phyloP scores from a whole-genome alignment of 2,888 invertebrate genomes.

The Stenotaenia linearis region DNA sequence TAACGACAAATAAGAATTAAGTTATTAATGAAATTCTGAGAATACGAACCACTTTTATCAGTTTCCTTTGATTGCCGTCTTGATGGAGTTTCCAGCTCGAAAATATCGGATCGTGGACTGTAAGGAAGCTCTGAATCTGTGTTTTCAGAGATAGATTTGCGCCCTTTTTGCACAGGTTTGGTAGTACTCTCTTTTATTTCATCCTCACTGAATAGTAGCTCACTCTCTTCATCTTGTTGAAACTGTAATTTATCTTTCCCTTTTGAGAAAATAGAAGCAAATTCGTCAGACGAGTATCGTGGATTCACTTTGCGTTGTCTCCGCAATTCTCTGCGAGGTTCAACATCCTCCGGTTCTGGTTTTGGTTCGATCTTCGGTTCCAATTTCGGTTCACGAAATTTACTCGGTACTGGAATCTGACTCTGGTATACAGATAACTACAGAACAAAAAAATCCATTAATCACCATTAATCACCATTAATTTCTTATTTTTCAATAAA shows the following conservation, averaged over 20 bases:
- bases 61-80: not conserved
- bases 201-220: slow-evolving; percentile 15
- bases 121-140: not conserved
- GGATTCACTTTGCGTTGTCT: slow-evolving; percentile 46
- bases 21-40: not conserved
- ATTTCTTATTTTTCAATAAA: not conserved
- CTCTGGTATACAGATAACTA: not conserved
- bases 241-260: slow-evolving; percentile 53
- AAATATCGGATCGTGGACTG: not conserved
- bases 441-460: not conserved
- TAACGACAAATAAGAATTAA: not conserved
- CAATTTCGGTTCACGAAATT: not conserved
- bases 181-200: slow-evolving; percentile 3
- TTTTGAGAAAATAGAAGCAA: slow-evolving; percentile 53
- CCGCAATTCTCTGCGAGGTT: slow-evolving; percentile 44
- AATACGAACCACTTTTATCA: not conserved
- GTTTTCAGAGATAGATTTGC: not conserved
- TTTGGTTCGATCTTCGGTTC: too few species aligned
- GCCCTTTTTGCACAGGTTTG: not conserved
- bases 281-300: slow-evolving; percentile 47
- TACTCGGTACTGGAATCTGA: not conserved
- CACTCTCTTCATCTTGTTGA: slow-evolving; percentile 38
- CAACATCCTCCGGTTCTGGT: slow-evolving; percentile 32
- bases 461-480: not conserved
- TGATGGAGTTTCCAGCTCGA: not conserved